Evolutionary conservation across 2,113 vertebrate species (phyloP), one percentile per base, ranked within the genome.

Genomic region (Podarcis muralis): DNA sequence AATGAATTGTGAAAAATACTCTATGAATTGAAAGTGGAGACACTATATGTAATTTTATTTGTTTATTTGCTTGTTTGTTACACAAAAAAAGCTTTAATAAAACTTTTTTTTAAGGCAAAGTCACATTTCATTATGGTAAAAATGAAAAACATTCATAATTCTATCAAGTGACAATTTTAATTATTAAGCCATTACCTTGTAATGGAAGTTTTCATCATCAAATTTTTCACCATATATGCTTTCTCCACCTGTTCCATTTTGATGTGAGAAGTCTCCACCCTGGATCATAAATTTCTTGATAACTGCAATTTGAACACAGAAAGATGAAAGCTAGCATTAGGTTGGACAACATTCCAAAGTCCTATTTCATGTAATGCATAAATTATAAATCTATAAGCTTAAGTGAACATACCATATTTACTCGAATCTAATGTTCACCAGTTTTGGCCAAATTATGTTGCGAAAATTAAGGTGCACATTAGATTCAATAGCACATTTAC

Each of bases 141-240:
- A 88, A 83, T 35, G 62, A 72, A 78, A 53, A 76, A 84, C 65
- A 92, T 22, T 37, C 35, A 5, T n/a, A 76, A 57, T 0, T 22
- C 12, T 82, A 7, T 25, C 32, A 72, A 86, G 1, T 71, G n/a
- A 57, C 25, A 59, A 59, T 72, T 80, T 87, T 9, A 53, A 75
- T 89, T 89, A 83, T 3, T 40, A 27, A 83, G 0, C 7, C 8
- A 66, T 93, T 97, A 99, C 99, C 98, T 98, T 97, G 88, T 99
- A 99, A 95, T 99, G 94, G 78, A 99, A 99, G 96, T 99, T 99
- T 96, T 99, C 99, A 92, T 99, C 99, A 96, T 99, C 99, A 96
- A 99, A 99, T 96, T 99, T 99, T 95, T 98, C 99, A 91, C 99
- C 99, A 32, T 99, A 99, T 95, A 99, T 99, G 95, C 99, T 99